A percentile compares a stretch with the other conserved stretches of the same genome.
Evolutionary conservation across 2,113 vertebrate species (phyloP).

Genomic region (Dicerorhinus sumatrensis): DNA sequence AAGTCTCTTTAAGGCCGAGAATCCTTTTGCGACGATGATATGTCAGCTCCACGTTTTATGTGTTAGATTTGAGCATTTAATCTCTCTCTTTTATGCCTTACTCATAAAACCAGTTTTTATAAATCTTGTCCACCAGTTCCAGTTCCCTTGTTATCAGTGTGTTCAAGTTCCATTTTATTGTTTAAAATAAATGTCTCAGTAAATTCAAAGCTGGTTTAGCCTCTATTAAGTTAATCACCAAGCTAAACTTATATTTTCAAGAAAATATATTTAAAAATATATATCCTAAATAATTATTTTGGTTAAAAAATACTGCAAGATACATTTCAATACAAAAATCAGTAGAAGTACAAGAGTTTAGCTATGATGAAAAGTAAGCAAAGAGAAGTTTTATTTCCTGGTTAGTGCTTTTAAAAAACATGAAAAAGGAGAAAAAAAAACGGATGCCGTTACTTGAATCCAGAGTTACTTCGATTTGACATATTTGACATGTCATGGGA

Average conservation of each 20-base stretch:
- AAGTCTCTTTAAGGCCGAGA: not conserved
- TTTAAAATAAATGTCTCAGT: conserved; percentile 30
- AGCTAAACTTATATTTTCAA: conserved; percentile 13
- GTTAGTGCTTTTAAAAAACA: not conserved
- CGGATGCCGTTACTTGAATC: not conserved
- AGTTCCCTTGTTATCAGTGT: not conserved
- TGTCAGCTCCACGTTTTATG: not conserved
- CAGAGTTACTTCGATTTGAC: conserved; percentile 45
- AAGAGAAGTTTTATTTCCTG: conserved; percentile 29
- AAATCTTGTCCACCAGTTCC: not conserved
- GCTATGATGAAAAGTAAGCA: conserved; percentile 5
- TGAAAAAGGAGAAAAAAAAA: not conserved
- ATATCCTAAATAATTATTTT: conserved; percentile 26
- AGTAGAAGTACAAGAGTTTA: not conserved
- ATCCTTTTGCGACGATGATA: not conserved
- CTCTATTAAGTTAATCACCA: not conserved
- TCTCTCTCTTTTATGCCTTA: not conserved
- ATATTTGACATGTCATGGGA: conserved; percentile 30
- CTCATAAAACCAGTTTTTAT: not conserved
- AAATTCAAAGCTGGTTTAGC: not conserved
- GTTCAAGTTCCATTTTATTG: not conserved
- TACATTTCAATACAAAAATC: conserved; percentile 9
- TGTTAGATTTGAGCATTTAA: not conserved
- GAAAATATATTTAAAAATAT: not conserved
- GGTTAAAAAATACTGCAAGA: conserved; percentile 1